Conservation (phyloP, 2,888 invertebrate genomes). For the Malachius bipustulatus region DNA sequence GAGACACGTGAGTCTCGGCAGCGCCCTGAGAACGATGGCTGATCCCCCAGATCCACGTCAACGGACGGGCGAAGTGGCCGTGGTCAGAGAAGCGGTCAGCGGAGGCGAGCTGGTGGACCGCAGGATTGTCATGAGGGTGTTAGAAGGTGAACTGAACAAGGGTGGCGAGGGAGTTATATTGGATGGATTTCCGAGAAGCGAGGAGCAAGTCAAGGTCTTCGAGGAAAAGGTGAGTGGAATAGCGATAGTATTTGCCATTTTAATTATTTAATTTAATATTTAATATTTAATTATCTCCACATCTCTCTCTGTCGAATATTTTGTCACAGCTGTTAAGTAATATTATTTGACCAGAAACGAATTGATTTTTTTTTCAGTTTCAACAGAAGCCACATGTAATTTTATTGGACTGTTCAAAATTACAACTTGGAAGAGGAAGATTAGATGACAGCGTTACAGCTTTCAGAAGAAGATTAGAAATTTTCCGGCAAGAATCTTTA, state of each 20-base stretch:
- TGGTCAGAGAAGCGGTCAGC: conserved; percentile 55
- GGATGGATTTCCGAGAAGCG: conserved; percentile 88
- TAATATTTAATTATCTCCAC: too few species aligned
- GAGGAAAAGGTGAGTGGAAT: conserved; percentile 63
- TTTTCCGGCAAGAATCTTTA: conserved; percentile 76
- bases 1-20: conserved; percentile 48
- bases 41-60: conserved; percentile 40
- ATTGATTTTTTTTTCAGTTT: conserved; percentile 45
- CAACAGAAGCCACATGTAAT: conserved; percentile 67
- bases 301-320: too few species aligned
- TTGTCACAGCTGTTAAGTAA: too few species aligned
- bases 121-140: conserved; percentile 63
- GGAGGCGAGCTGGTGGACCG: conserved; percentile 72
- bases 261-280: too few species aligned
- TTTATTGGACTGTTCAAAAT: conserved; percentile 81
- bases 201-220: conserved; percentile 78
- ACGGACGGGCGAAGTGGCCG: conserved; percentile 28
- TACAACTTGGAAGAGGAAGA: conserved; percentile 72
- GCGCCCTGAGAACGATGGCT: conserved; percentile 60
- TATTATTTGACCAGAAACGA: too few species aligned
- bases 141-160: conserved; percentile 56
- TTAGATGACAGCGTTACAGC: conserved; percentile 80
- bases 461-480: conserved; percentile 68
- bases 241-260: too few species aligned
- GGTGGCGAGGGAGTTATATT: conserved; percentile 72